Conservation (phyloP, 2,797 vertebrate genomes). For the Danio aesculapii region DNA sequence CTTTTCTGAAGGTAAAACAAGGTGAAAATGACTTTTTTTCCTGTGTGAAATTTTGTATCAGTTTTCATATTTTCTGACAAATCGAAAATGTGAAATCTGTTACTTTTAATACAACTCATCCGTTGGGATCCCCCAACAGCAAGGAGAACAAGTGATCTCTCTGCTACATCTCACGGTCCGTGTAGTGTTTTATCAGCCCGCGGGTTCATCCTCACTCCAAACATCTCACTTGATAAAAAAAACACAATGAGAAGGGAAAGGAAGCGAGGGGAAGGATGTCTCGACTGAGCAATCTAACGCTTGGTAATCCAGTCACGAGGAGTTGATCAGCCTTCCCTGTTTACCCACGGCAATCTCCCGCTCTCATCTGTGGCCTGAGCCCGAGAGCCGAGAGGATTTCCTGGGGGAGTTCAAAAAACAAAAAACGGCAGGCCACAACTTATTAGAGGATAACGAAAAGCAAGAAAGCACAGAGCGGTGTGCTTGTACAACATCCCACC, state of each 20-base stretch:
- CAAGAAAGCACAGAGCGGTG: slow-evolving; percentile 65
- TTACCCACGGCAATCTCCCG: slow-evolving; percentile 68
- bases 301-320: slow-evolving; percentile 65
- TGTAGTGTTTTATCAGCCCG: slow-evolving; percentile 54
- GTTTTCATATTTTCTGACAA: too few relatives aligned
- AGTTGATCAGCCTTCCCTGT: slow-evolving; percentile 66
- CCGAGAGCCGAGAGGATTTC: slow-evolving; percentile 64
- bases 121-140: not conserved
- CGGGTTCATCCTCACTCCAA: slow-evolving; percentile 45
- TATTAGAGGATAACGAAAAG: slow-evolving; percentile 74
- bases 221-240: slow-evolving; percentile 52
- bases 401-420: slow-evolving; percentile 67
- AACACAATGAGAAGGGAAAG: slow-evolving; percentile 43
- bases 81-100: not conserved
- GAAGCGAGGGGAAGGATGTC: slow-evolving; percentile 37
- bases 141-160: not conserved
- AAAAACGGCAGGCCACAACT: slow-evolving; percentile 66
- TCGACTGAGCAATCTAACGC: slow-evolving; percentile 52
- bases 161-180: slow-evolving; percentile 22
- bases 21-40: too few relatives aligned
- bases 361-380: slow-evolving; percentile 65
- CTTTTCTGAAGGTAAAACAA: too few relatives aligned
- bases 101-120: not conserved
- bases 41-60: too few relatives aligned
- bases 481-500: slow-evolving; percentile 65